Evolutionary conservation across 2,797 vertebrate genomes (phyloP).

Genomic region (Falco cherrug): DNA sequence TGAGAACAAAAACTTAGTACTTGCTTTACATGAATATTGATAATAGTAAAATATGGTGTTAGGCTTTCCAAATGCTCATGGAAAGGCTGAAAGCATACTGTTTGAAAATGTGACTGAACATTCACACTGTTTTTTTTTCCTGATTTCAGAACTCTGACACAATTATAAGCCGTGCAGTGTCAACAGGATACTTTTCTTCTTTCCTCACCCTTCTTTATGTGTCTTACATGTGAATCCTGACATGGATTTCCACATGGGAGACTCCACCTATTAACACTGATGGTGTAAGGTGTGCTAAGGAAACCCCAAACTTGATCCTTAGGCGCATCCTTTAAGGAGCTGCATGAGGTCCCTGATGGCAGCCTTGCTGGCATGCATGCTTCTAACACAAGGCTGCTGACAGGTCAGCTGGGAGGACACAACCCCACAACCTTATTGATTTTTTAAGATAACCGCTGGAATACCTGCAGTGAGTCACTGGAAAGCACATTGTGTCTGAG

Average conservation of each 20-base stretch:
- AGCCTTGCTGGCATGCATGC: neutral
- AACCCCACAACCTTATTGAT: neutral
- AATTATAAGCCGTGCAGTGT: neutral
- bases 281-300: neutral
- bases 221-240: neutral
- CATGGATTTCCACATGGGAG: neutral
- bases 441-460: neutral
- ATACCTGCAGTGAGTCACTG: neutral
- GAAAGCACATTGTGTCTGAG: neutral
- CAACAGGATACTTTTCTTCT: neutral
- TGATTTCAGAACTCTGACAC: neutral
- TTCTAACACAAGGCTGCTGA: neutral
- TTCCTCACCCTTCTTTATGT: neutral
- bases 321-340: neutral
- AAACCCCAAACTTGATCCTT: neutral
- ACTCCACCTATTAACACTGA: neutral
- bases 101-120: neutral
- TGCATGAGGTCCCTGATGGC: neutral
- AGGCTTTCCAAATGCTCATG: neutral
- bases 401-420: neutral
- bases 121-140: neutral
- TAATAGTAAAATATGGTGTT: neutral
- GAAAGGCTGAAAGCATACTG: neutral
- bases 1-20: constrained; percentile 14
- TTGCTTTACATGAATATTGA: constrained; percentile 31